Evolutionary conservation across 2,888 invertebrate genomes (phyloP), one percentile per base, ranked within the genome.

Genomic region (Parnassius smintheus): DNA sequence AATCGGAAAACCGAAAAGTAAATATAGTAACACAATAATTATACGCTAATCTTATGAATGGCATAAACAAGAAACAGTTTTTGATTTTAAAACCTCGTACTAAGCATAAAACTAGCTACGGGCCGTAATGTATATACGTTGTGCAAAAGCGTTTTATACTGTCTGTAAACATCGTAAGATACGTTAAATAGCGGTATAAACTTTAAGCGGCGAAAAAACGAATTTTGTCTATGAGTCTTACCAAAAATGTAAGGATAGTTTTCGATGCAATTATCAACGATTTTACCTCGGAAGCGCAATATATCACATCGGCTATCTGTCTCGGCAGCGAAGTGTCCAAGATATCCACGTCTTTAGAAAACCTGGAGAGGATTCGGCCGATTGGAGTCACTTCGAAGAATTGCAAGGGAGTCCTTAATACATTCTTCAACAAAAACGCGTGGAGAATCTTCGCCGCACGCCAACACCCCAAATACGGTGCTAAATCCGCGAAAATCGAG

Each of bases 321-420:
- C 91, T 92, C 67, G 95, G 95, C 72, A 95, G 92, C 75, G 92
- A 92, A 75, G 93, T 93, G 86, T 96, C 96, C 92, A 95, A 83
- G 71, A 94, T 92, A 83, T 96, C 95, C 73, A 95, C 88, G 86
- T 96, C 96, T 93, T 95, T 94, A 83, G 95, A 94, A 88, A 95
- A 95, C 83, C 95, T 93, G 88, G 94, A 80, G 65, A 96, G 90
- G 73, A 96, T 94, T 72, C 96, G 92, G 81, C 96, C 96, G 70
- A 94, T 74, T 53, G 96, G 96, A 61, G 96, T 96, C 73, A 94
- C 94, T 85, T 96, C 96, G 89, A 95, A 96, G 91, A 96, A 94
- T 78, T 94, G 93, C 90, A 96, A 93, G 61, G 96, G 96, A 76
- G 94, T 93, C 77, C 92, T 92, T 70, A 96, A 80, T 69, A 96